Conservation (phyloP, 2,888 invertebrate species). For the Melanotus villosus region DNA sequence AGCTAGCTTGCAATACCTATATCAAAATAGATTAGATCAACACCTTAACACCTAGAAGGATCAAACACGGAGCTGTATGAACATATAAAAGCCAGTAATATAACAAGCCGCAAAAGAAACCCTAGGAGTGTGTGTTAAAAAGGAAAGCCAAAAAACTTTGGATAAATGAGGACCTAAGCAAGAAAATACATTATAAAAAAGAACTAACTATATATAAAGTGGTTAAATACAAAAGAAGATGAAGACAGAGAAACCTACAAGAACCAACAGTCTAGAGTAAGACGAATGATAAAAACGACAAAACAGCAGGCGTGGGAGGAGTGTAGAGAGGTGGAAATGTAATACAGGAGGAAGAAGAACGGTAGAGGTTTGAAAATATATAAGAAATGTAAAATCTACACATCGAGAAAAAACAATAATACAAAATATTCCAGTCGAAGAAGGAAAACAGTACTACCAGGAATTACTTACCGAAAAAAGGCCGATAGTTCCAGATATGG, state of each 20-base stretch:
- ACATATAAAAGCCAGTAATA: background rate
- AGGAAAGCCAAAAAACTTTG: constrained; percentile 2
- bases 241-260: constrained; percentile 6
- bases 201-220: background rate
- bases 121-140: background rate
- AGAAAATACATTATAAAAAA: background rate
- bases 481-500: background rate
- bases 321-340: background rate
- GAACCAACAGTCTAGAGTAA: background rate
- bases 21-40: background rate
- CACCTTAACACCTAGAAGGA: background rate
- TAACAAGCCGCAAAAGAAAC: background rate
- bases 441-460: background rate
- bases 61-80: constrained; percentile 2
- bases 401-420: background rate
- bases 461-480: constrained; percentile 2
- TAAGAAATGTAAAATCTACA: background rate
- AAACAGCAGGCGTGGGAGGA: no score
- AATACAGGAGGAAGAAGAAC: background rate
- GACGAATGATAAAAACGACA: no score
- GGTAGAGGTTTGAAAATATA: background rate
- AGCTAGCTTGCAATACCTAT: background rate
- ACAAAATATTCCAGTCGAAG: background rate
- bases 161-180: background rate
- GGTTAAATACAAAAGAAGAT: background rate